These are phyloP conservation scores for Glaucidium brasilianum DNA, from an alignment of 2,113 vertebrate species.

Conservation along the genomic window DNA sequence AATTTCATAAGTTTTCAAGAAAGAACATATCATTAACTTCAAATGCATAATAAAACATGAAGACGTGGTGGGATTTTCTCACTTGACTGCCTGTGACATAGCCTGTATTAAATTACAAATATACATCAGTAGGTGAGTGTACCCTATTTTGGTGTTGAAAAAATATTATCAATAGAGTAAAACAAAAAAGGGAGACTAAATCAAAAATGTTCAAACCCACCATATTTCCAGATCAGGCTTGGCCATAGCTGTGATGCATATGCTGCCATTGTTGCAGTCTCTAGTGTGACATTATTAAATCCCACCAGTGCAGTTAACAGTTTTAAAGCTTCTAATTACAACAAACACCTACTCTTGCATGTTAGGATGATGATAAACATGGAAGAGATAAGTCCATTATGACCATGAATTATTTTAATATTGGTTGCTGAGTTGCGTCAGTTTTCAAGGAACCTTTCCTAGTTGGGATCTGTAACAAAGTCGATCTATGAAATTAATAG, in stretches of 20 bases:
- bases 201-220: not conserved
- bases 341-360: not conserved
- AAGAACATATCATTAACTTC: not conserved
- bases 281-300: not conserved
- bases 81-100: not conserved
- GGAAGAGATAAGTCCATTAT: not conserved
- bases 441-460: not conserved
- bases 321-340: not conserved
- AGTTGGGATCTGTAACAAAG: not conserved
- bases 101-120: not conserved
- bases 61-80: not conserved
- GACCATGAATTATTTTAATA: not conserved
- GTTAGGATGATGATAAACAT: not conserved
- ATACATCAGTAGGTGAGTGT: not conserved
- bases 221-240: not conserved
- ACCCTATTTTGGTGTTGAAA: not conserved
- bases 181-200: not conserved
- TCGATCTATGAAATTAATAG: not conserved
- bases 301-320: not conserved
- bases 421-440: not conserved
- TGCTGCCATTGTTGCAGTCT: rapidly evolving
- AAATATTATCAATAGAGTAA: not conserved
- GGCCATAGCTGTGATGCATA: not conserved
- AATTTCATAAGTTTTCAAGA: not conserved
- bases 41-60: not conserved